Evolutionary conservation across 1,140 invertebrate genomes (phyloP).

Genomic region (Condylostylus longicornis): DNA sequence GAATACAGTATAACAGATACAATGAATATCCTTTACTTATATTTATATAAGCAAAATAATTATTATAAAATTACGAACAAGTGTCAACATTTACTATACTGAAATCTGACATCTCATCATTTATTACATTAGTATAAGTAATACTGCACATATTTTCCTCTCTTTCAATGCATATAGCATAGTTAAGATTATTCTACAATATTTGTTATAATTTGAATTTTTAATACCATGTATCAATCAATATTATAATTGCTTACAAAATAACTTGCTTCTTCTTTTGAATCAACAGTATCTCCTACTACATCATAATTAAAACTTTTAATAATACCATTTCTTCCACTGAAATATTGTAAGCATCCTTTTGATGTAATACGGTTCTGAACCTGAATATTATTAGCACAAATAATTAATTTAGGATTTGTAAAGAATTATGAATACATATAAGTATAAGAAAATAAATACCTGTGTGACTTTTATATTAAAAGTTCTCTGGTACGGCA

Average conservation of each 20-base stretch:
- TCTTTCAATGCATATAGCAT: conserved; percentile 56
- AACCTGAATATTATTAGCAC: background rate
- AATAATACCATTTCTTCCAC: conserved; percentile 40
- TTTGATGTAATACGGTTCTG: conserved; percentile 31
- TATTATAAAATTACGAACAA: no score
- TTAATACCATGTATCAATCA: background rate
- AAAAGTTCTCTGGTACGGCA: conserved; percentile 37
- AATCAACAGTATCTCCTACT: conserved; percentile 36
- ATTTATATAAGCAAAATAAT: no score
- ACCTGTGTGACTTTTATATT: conserved; percentile 48
- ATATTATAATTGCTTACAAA: conserved; percentile 35
- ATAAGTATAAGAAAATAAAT: conserved; percentile 5
- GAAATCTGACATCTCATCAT: conserved; percentile 38
- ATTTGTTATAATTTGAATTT: background rate
- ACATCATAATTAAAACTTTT: conserved; percentile 58
- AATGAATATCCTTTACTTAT: no score
- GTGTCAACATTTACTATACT: conserved; percentile 51
- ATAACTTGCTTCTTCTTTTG: conserved; percentile 35
- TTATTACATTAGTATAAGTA: conserved; percentile 42
- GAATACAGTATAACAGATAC: no score
- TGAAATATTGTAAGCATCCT: conserved; percentile 57
- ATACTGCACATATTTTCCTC: conserved; percentile 45
- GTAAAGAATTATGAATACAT: conserved; percentile 10
- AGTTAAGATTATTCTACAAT: conserved; percentile 60
- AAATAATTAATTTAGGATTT: background rate